Conservation (phyloP, 2,113 vertebrate species). For the Paradisaea rubra region DNA sequence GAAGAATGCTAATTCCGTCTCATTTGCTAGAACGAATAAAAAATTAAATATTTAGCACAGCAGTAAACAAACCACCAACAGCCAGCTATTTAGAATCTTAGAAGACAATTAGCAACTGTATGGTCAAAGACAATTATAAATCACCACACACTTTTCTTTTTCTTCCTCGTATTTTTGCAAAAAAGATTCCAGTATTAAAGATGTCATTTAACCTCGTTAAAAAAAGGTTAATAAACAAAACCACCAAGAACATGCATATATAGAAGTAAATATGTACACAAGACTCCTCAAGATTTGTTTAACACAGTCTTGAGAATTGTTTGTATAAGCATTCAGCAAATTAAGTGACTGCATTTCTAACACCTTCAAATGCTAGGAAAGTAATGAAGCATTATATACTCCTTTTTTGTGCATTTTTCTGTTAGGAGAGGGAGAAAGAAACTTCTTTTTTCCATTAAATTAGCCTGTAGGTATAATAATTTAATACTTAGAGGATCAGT, state of each 20-base stretch:
- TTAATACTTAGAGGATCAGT: slow-evolving; percentile 79
- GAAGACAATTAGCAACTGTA: background rate
- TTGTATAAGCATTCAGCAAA: slow-evolving; percentile 24
- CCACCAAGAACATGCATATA: background rate
- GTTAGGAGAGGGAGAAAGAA: slow-evolving; percentile 8
- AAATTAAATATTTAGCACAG: slow-evolving; percentile 45
- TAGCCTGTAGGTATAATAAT: slow-evolving; percentile 78
- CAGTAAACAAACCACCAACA: slow-evolving; percentile 1
- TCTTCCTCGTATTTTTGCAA: background rate
- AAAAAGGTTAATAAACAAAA: background rate
- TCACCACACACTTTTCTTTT: background rate
- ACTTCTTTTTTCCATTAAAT: slow-evolving; percentile 48
- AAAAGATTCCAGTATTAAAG: background rate
- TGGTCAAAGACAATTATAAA: background rate
- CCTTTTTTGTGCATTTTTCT: slow-evolving; percentile 18
- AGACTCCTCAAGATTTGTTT: background rate
- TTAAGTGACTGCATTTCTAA: slow-evolving; percentile 19
- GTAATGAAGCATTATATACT: background rate
- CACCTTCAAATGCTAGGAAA: slow-evolving; percentile 4
- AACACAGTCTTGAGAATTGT: slow-evolving; percentile 10
- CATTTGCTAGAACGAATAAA: slow-evolving; percentile 75
- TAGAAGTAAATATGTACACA: background rate
- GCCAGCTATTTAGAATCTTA: background rate
- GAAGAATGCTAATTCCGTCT: slow-evolving; percentile 93
- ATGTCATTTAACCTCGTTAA: background rate